Conservation (phyloP, 2,113 vertebrate genomes). For the Philantomba maxwellii region DNA sequence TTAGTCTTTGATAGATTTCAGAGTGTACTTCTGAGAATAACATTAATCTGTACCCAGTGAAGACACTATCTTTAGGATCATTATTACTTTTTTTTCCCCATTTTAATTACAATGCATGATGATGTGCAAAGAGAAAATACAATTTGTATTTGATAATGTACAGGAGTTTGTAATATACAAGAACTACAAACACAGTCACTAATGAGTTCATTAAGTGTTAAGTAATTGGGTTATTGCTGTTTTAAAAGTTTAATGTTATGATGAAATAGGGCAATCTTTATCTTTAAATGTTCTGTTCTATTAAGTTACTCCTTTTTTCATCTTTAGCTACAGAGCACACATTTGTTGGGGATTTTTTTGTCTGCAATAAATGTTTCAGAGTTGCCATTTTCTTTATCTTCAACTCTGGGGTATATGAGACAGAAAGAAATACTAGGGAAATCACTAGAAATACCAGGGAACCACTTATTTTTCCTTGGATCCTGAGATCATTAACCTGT, state of each 20-base stretch:
- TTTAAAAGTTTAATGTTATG: neutral
- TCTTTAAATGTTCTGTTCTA: neutral
- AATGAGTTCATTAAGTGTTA: neutral
- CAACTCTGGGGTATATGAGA: neutral
- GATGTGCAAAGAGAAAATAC: neutral
- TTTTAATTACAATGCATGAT: neutral
- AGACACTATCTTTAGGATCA: neutral
- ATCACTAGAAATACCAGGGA: neutral
- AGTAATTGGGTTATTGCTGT: neutral
- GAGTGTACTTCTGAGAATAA: neutral
- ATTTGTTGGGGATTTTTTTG: neutral
- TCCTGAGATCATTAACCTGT: neutral
- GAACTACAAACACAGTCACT: neutral
- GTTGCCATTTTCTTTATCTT: neutral
- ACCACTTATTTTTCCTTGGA: neutral
- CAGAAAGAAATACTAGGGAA: neutral
- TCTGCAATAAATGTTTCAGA: neutral
- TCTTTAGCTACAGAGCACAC: neutral
- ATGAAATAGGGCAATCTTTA: neutral
- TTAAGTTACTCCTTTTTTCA: neutral
- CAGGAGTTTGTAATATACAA: neutral
- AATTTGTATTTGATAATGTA: neutral
- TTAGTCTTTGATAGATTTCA: neutral
- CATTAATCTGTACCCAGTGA: neutral
- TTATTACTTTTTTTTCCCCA: neutral